phyloP scores from a whole-genome alignment of 2,888 invertebrate species.

The Acanthosepion esculentum region DNA sequence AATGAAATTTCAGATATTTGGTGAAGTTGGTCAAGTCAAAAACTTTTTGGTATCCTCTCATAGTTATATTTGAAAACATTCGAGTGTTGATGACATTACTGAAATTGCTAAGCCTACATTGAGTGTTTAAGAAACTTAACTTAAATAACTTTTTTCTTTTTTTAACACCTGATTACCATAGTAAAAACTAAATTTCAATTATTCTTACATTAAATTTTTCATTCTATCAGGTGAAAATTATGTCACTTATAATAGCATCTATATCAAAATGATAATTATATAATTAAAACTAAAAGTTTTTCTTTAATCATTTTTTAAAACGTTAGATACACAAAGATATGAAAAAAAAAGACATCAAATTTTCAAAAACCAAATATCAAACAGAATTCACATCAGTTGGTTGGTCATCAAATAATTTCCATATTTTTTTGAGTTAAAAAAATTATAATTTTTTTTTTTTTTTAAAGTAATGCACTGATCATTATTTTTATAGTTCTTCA shows the following conservation, averaged over 20 bases:
- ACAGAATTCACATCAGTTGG: neutral
- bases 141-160: too few relatives aligned
- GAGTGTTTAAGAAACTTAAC: neutral
- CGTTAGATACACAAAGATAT: neutral
- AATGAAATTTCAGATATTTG: too few relatives aligned
- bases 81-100: neutral
- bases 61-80: too few relatives aligned
- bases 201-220: neutral
- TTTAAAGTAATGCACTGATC: too few relatives aligned
- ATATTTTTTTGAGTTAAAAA: too few relatives aligned
- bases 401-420: neutral
- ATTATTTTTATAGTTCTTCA: too few relatives aligned
- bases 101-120: neutral
- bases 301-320: too few relatives aligned
- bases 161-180: too few relatives aligned
- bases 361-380: neutral
- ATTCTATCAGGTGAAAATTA: neutral
- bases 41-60: too few relatives aligned
- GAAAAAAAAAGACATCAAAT: neutral
- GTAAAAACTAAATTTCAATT: too few relatives aligned
- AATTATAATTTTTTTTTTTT: too few relatives aligned
- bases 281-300: neutral
- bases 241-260: neutral
- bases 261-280: neutral
- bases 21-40: too few relatives aligned